Evolutionary conservation across 2,113 vertebrate species (phyloP).

Genomic region (Holacanthus passer): DNA sequence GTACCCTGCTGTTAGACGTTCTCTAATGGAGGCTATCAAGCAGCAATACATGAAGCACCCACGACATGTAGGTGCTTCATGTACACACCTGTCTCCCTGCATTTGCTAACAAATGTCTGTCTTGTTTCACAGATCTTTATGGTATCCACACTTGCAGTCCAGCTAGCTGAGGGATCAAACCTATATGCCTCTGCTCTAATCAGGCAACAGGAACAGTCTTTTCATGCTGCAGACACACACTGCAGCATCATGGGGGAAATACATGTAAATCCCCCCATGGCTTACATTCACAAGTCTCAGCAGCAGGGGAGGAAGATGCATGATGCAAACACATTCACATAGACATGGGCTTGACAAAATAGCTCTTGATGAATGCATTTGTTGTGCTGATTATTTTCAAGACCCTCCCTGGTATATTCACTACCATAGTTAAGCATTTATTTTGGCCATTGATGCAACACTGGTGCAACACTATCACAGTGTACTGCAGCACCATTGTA

Average conservation of each 20-base stretch:
- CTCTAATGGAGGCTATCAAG: slow-evolving; percentile 40
- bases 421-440: background rate
- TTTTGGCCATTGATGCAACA: background rate
- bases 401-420: background rate
- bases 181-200: slow-evolving; percentile 13
- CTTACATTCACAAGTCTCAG: slow-evolving; percentile 32
- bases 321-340: background rate
- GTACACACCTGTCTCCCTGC: slow-evolving; percentile 1
- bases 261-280: slow-evolving; percentile 49
- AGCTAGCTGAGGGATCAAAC: background rate
- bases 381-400: slow-evolving; percentile 1
- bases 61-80: too few species aligned
- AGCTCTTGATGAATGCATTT: background rate
- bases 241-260: slow-evolving; percentile 46
- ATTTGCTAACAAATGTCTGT: slow-evolving; percentile 1
- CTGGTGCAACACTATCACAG: background rate
- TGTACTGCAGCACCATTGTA: background rate
- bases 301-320: slow-evolving; percentile 35
- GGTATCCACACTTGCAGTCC: background rate
- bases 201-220: slow-evolving; percentile 16
- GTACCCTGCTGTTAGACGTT: slow-evolving; percentile 47
- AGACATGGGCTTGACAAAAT: too few species aligned
- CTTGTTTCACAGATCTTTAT: slow-evolving; percentile 12
- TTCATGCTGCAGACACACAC: slow-evolving; percentile 8
- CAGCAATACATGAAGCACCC: slow-evolving; percentile 10